Conservation (phyloP, 2,888 invertebrate species). For the Cataglyphis albicans region DNA sequence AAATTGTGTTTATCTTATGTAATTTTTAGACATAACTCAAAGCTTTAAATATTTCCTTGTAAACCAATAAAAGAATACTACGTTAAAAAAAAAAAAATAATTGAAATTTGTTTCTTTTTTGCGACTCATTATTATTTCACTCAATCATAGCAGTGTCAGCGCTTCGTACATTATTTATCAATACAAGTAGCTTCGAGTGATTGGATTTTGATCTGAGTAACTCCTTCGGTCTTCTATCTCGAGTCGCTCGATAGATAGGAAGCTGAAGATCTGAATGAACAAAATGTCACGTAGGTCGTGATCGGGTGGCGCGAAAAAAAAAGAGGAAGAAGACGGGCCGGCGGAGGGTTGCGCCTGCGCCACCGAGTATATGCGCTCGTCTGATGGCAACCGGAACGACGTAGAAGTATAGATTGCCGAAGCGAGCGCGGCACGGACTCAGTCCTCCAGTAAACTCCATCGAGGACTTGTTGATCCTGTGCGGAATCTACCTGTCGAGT, state of each 20-base stretch:
- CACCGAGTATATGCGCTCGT: slow-evolving; percentile 65
- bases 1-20: neutral
- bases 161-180: neutral
- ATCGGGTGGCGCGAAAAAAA: slow-evolving; percentile 53
- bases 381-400: slow-evolving; percentile 76
- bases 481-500: slow-evolving; percentile 33
- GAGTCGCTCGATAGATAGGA: slow-evolving; percentile 6
- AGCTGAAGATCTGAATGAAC: slow-evolving; percentile 68
- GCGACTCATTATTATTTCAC: neutral
- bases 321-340: slow-evolving; percentile 12
- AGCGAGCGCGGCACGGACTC: slow-evolving; percentile 73
- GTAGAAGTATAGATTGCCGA: slow-evolving; percentile 82
- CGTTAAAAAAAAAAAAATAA: neutral
- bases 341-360: slow-evolving; percentile 74
- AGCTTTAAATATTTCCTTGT: neutral
- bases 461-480: slow-evolving; percentile 79
- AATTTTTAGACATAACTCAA: neutral
- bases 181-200: neutral
- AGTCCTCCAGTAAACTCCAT: slow-evolving; percentile 80
- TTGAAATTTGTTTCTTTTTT: neutral
- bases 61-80: neutral
- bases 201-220: neutral
- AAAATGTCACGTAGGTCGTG: slow-evolving; percentile 69
- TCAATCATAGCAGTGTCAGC: neutral
- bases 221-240: slow-evolving; percentile 15